Percentiles rank a stretch among this genome's conserved stretches.
Conservation (phyloP, 2,113 vertebrate species). For the Nycticebus coucang region DNA sequence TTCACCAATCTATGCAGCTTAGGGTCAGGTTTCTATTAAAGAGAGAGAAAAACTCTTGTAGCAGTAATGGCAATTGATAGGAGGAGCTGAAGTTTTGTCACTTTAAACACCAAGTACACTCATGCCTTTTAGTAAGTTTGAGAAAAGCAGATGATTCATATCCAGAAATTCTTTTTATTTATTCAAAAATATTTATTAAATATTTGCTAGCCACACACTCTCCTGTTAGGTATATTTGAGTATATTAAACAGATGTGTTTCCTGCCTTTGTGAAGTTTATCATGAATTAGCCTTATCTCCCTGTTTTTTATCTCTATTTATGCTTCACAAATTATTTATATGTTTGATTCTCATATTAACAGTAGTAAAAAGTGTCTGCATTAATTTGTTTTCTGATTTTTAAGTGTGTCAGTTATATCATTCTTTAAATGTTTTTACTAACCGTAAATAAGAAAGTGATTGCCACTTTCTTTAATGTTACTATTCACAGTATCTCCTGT, state of each 20-base stretch:
- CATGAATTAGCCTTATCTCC: neutral
- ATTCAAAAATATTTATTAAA: constrained; percentile 19
- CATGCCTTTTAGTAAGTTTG: neutral
- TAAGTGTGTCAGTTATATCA: constrained; percentile 44
- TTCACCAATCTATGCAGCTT: neutral
- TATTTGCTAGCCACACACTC: neutral
- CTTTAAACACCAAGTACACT: neutral
- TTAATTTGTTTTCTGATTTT: constrained; percentile 69
- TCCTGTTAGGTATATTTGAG: neutral
- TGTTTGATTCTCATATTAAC: constrained; percentile 52
- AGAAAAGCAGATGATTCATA: neutral
- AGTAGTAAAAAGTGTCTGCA: constrained; percentile 45
- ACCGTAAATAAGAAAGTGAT: constrained; percentile 50
- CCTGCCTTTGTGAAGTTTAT: neutral
- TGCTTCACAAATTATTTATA: constrained; percentile 38
- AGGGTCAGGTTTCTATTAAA: neutral
- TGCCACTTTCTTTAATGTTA: constrained; percentile 58
- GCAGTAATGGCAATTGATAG: neutral
- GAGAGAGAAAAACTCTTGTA: neutral
- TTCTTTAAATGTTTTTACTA: constrained; percentile 36
- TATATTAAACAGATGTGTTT: neutral
- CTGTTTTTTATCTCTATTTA: neutral
- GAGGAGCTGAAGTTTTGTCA: neutral
- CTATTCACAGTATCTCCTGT: neutral
- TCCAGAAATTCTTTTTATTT: neutral